Percentiles rank a stretch among this genome's conserved stretches.
These are phyloP conservation scores for Macaria liturata DNA, from an alignment of 2,888 invertebrate genomes.

Conservation along the genomic window DNA sequence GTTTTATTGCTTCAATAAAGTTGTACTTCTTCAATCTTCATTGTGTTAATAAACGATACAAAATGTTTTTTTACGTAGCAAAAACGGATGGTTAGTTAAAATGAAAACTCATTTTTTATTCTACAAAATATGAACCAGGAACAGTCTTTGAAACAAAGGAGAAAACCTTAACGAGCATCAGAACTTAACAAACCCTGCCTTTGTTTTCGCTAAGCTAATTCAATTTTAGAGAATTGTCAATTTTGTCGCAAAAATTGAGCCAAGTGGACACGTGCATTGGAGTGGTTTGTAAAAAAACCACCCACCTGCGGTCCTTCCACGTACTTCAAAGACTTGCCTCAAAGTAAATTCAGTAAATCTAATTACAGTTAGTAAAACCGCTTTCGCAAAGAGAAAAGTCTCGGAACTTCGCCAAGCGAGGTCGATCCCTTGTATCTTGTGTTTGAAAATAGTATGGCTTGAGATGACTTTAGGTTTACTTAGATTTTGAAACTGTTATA, in stretches of 20 bases:
- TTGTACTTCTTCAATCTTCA: too few species aligned
- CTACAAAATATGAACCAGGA: too few species aligned
- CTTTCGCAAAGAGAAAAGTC: conserved; percentile 25
- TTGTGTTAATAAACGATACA: too few species aligned
- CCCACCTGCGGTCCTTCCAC: conserved; percentile 38
- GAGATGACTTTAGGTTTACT: too few species aligned
- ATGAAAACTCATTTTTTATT: too few species aligned
- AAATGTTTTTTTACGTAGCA: too few species aligned
- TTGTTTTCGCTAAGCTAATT: conserved; percentile 17
- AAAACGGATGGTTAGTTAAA: too few species aligned
- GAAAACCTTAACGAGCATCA: background rate
- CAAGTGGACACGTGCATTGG: conserved; percentile 28
- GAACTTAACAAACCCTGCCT: conserved; percentile 6
- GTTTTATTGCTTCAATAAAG: too few species aligned
- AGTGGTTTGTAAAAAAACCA: conserved; percentile 36
- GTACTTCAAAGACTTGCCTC: conserved; percentile 46
- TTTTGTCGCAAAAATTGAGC: conserved; percentile 24
- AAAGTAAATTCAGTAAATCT: conserved; percentile 49
- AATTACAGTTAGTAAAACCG: conserved; percentile 47
- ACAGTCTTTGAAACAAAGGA: too few species aligned
- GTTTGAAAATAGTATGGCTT: conserved; percentile 1
- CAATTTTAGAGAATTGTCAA: conserved; percentile 23
- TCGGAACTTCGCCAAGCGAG: conserved; percentile 16
- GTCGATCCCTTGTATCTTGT: conserved; percentile 16
- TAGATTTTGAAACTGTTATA: too few species aligned